phyloP scores from a whole-genome alignment of 2,113 vertebrate genomes.

The Ctenodactylus gundi region DNA sequence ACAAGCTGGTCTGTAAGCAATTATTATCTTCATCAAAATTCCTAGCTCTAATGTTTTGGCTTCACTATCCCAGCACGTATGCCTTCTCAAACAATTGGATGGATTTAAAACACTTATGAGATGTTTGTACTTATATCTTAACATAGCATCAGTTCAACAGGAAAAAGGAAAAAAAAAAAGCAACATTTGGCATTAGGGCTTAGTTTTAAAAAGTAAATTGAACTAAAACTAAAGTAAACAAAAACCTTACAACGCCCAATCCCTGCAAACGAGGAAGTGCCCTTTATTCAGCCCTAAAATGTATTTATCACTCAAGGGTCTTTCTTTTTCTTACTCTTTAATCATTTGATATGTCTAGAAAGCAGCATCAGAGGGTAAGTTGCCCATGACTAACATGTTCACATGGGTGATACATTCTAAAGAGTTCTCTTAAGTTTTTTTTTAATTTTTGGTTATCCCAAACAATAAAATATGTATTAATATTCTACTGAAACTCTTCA shows the following conservation, averaged over 20 bases:
- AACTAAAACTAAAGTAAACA: slow-evolving; percentile 60
- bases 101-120: slow-evolving; percentile 73
- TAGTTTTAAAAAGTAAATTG: slow-evolving; percentile 62
- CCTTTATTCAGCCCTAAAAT: slow-evolving; percentile 26
- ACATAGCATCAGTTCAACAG: slow-evolving; percentile 75
- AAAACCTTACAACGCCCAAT: neutral
- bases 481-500: slow-evolving; percentile 28
- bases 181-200: slow-evolving; percentile 62
- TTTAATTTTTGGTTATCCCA: slow-evolving; percentile 12
- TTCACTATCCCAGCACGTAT: slow-evolving; percentile 74
- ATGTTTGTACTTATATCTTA: slow-evolving; percentile 78
- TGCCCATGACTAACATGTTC: slow-evolving; percentile 13
- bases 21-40: slow-evolving; percentile 82
- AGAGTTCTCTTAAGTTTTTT: neutral
- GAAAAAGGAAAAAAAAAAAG: slow-evolving; percentile 47
- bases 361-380: neutral
- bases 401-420: slow-evolving; percentile 15
- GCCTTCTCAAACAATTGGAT: slow-evolving; percentile 78
- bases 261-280: neutral
- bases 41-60: slow-evolving; percentile 78
- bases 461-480: neutral
- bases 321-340: slow-evolving; percentile 37
- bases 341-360: slow-evolving; percentile 42
- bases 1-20: slow-evolving; percentile 78
- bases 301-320: neutral